Evolutionary conservation across 2,113 vertebrate genomes (phyloP), one percentile per base, ranked within the genome.

Genomic region (Chionomys nivalis): DNA sequence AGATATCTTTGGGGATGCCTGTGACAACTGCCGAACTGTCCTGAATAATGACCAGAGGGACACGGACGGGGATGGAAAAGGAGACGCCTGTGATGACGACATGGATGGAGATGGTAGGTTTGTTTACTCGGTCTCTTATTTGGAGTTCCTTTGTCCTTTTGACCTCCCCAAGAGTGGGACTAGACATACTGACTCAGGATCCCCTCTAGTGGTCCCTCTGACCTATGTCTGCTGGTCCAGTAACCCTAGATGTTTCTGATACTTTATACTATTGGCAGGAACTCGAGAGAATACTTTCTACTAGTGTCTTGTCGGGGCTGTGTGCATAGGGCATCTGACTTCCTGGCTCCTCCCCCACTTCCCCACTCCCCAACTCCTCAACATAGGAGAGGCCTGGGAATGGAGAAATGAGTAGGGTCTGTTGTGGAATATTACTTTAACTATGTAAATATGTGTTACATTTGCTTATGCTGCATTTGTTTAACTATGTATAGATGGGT

Each of bases 11-110:
- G 99, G 99, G 5, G 99, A 99, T 1, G 99, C 99, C 58, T 99
- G 99, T 98, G 99, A 99, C 97, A 99, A 99, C 97, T 99, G 99
- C 96, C 97, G 78, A 61, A 98, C 94, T 0, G 87, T 99, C 10
- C 97, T 99, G 23, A 99, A 99, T 96, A 99, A 99, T 12, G 99
- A 99, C 97, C 99, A 99, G 97, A 99, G 96, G 65, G 99, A 99
- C 93, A 99, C 99, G 0, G 99, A 99, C 94, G 96, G 98, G 72
- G 99, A 99, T 1, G 99, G 99, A 44, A 98, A 98, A 94, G 99
- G 99, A 94, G 99, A 99, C 11, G 99, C 99, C 89, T 99, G 99
- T 91, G 99, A 99, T 83, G 99, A 99, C 72, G 99, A 99, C 98
- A 99, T 99, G 98, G 99, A 99, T 92, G 99, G 99, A 92, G 99